A percentile compares a stretch with the other conserved stretches of the same genome.
These are phyloP conservation scores for Mirounga angustirostris DNA, from an alignment of 2,113 vertebrate species.

Conservation along the genomic window DNA sequence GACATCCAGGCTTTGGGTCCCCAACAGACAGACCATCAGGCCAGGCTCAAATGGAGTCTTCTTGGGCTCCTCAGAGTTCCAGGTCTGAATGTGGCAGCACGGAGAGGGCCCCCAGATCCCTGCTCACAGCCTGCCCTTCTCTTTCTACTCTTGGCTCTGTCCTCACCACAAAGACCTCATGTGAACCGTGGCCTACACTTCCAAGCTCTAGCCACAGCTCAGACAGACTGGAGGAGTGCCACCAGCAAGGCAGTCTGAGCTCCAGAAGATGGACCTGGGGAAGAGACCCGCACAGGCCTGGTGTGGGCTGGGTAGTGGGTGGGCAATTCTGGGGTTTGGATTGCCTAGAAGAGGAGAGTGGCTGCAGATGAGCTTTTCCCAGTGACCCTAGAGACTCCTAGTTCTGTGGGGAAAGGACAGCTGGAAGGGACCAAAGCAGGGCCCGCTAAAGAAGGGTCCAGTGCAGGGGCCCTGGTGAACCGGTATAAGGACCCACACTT, in stretches of 20 bases:
- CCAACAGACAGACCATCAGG: not conserved
- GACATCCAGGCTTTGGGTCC: not conserved
- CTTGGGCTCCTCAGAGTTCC: not conserved
- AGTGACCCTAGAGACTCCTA: not conserved
- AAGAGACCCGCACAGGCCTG: too few relatives aligned
- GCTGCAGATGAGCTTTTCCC: not conserved
- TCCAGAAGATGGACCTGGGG: not conserved
- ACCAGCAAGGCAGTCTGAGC: not conserved
- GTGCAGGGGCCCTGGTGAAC: not conserved
- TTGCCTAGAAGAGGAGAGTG: not conserved
- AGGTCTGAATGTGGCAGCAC: not conserved
- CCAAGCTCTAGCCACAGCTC: not conserved
- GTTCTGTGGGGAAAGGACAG: not conserved
- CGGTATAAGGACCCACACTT: not conserved
- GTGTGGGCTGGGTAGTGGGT: too few relatives aligned
- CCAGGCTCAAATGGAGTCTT: too few relatives aligned
- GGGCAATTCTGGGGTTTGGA: not conserved
- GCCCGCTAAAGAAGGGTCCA: not conserved
- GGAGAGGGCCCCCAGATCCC: not conserved
- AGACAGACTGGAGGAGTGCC: not conserved
- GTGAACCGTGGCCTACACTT: too few relatives aligned
- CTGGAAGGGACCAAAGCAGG: not conserved
- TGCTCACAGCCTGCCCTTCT: rapidly evolving
- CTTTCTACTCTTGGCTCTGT: not conserved
- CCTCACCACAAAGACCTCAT: not conserved